Base-by-base conservation (phyloP, 2,113 vertebrate species). In the Eublepharis macularius region DNA sequence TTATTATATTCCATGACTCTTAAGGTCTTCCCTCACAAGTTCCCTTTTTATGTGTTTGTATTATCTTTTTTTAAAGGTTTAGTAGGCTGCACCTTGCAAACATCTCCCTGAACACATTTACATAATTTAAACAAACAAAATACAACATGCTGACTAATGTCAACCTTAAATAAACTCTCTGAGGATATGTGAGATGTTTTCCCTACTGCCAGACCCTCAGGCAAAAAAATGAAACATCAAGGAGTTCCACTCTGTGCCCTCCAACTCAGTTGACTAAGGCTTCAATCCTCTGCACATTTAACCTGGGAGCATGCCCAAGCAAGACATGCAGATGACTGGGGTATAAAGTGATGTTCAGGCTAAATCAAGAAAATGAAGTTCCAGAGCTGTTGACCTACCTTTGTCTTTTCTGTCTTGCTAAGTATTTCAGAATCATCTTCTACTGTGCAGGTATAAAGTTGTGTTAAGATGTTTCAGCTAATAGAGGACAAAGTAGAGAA, bases 51-150 rank as follows among this genome's bases (percentile, higher is more conserved):
- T 36, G 90, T 82, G 32, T 24, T 90, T 92, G 65, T 81, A 83
- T 90, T 80, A 87, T 77, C 76, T 87, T 5, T 0, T 1, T 80
- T 92, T 10, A 26, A 60, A 51, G 69, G 65, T 60, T 90, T 90
- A 90, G 83, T 87, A 87, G 65, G 39, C 68, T 81, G 89, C 80
- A 63, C 2, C 85, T 84, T 91, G 73, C 86, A 72, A 76, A 41
- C 65, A 81, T 81, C 49, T 7, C 86, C 93, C 91, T 93, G 87
- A 92, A 88, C 91, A 81, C 87, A 94, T 94, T 93, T 94, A 69
- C 91, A 93, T 94, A 94, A 95, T 94, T 94, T 90, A 93, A 92
- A 72, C 70, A 91, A 91, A 92, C 91, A 95, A 94, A 94, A 91
- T 91, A 87, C 81, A 89, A 93, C 92, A 92, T 93, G 94, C 90